These are phyloP conservation scores for Dicycla oo DNA, from an alignment of 2,888 invertebrate genomes.

Conservation along the genomic window DNA sequence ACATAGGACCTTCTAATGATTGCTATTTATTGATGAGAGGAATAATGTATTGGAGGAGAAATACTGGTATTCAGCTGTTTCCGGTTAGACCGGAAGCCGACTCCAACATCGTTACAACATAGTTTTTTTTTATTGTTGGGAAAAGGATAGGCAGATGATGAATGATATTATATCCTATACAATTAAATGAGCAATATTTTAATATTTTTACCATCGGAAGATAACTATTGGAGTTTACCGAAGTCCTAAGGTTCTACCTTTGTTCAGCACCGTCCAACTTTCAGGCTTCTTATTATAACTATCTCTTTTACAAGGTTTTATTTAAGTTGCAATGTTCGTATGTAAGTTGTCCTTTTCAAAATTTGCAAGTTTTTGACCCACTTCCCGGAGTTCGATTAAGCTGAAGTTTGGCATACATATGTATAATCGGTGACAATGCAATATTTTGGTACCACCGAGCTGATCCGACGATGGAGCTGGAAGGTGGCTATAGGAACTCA, in stretches of 20 bases:
- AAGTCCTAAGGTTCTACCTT: neutral
- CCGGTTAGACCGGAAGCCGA: neutral
- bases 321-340: too few relatives aligned
- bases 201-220: too few relatives aligned
- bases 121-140: too few relatives aligned
- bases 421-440: too few relatives aligned
- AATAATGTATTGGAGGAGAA: neutral
- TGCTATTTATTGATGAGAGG: neutral
- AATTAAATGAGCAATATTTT: neutral
- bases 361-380: too few relatives aligned
- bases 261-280: neutral
- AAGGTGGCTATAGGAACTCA: too few relatives aligned
- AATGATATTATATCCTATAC: too few relatives aligned
- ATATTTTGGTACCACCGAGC: too few relatives aligned
- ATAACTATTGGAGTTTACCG: neutral
- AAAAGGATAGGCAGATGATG: neutral
- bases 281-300: neutral
- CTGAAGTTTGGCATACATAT: too few relatives aligned
- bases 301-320: neutral
- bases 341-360: too few relatives aligned
- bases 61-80: neutral
- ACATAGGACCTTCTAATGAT: neutral
- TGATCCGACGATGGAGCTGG: too few relatives aligned
- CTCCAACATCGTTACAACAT: neutral
- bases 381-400: too few relatives aligned